Base-by-base conservation (phyloP, 64 coral and sea anemone genomes). In the Stylophora pistillata region DNA sequence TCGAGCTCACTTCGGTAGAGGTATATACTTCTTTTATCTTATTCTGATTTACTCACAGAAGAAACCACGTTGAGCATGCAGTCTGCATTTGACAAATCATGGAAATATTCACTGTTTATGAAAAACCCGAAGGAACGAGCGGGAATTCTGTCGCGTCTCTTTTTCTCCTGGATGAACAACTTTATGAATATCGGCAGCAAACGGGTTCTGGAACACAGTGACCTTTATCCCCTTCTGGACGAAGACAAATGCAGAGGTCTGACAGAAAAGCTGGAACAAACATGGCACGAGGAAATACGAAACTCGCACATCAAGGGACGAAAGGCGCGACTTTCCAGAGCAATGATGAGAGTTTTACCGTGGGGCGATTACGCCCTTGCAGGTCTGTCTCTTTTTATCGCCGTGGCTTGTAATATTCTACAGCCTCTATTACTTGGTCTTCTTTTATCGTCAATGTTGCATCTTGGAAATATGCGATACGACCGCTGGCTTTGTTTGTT, bases 71-170 rank as follows among this genome's bases (percentile, higher is more conserved):
- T 41, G 2, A 28, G 27, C 23, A 83, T 83, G 80, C 80, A 83
- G 33, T 30, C 78, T 30, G 34, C 56, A 25, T 77, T 77, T 53
- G 90, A 91, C 1, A 91, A 86, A 75, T 21, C 81, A 77, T 96
- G 95, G 95, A 92, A 93, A 71, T 96, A 96, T 86, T 93, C 91
- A 3, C 80, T 96, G 28, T 96, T 96, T 37, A 89, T 96, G 69
- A 92, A 90, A 32, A 96, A 96, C 60, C 95, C 95, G 3, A 96
- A 96, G 34, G 95, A 96, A 83, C 84, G 92, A 20, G 95, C 95
- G 0, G 91, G 95, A 23, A 87, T 96, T 25, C 34, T 96, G 7
- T 87, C 95, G 6, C 91, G 95, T 31, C n/a, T 96, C 53, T 87
- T 85, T 23, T 96, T 96, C 74, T 93, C 81, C 33, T 96, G 95